Percentiles rank a stretch among this genome's conserved stretches.
Conservation (phyloP, 23 tunicate genomes). For the Trididemnum miniatum region DNA sequence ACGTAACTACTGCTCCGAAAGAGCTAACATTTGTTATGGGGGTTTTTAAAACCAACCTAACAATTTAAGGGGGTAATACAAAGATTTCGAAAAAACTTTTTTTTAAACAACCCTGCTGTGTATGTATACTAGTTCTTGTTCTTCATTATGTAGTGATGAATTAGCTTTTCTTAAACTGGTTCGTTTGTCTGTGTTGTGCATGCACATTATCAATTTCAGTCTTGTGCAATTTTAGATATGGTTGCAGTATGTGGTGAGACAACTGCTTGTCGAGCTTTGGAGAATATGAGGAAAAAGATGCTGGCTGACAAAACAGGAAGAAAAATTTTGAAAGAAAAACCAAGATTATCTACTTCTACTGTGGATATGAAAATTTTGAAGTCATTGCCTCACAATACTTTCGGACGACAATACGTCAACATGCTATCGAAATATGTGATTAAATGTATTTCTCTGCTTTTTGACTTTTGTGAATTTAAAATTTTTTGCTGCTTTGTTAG, state of each 20-base stretch:
- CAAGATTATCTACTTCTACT: constrained; percentile 58
- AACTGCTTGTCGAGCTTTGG: constrained; percentile 61
- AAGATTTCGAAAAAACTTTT: not conserved
- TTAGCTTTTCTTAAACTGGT: too few relatives aligned
- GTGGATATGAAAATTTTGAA: constrained; percentile 53
- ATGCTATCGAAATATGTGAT: constrained; percentile 88
- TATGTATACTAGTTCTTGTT: too few relatives aligned
- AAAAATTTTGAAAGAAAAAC: constrained; percentile 58
- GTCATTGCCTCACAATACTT: constrained; percentile 57
- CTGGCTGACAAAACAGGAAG: constrained; percentile 45
- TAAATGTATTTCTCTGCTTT: not conserved
- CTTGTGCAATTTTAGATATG: constrained; percentile 89
- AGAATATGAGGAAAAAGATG: constrained; percentile 59
- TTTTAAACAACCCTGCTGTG: not conserved
- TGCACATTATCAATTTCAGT: not conserved
- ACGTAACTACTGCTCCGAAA: too few relatives aligned
- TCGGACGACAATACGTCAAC: constrained; percentile 79
- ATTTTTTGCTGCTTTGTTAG: too few relatives aligned
- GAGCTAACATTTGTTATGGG: too few relatives aligned
- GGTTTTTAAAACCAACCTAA: not conserved
- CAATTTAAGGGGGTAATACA: too few relatives aligned
- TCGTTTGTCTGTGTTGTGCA: too few relatives aligned
- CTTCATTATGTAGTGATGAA: too few relatives aligned
- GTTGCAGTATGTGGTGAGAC: constrained; percentile 95
- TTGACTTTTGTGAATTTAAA: too few relatives aligned